A percentile compares a stretch with the other conserved stretches of the same genome.
Conservation (phyloP, 2,113 vertebrate genomes). For the Heliornis fulica region DNA sequence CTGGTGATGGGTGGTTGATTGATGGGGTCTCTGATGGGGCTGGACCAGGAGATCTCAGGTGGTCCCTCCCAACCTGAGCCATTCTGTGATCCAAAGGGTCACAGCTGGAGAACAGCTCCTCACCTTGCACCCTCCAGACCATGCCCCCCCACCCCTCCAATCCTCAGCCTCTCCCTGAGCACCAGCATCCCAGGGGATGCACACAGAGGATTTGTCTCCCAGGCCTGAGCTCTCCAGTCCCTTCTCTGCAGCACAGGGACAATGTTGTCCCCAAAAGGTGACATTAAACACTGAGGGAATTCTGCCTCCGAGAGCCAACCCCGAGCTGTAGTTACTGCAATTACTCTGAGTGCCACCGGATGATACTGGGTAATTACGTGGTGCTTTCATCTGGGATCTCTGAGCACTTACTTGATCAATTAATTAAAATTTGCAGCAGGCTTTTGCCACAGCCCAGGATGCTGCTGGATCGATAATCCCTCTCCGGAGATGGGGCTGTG, state of each 20-base stretch:
- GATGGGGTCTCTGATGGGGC: not conserved
- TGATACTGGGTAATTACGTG: not conserved
- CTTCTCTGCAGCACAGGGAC: not conserved
- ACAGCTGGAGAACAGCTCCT: not conserved
- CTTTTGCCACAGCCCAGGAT: not conserved
- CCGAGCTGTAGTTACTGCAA: not conserved
- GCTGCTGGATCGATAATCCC: not conserved
- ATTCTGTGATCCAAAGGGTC: not conserved
- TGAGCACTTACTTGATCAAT: constrained; percentile 30
- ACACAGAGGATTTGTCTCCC: not conserved
- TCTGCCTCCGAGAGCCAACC: not conserved
- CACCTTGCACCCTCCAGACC: accelerated
- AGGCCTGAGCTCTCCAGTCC: not conserved
- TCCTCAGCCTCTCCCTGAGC: not conserved
- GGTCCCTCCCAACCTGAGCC: not conserved
- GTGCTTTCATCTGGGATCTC: constrained; percentile 26
- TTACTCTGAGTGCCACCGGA: not conserved
- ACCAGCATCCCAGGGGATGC: not conserved
- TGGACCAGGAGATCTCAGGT: not conserved
- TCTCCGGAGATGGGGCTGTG: not conserved
- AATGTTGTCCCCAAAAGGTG: not conserved
- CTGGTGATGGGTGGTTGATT: not conserved
- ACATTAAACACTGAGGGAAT: not conserved
- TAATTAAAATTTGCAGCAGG: constrained; percentile 37
- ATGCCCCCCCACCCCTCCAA: accelerated